Percentiles rank a stretch among this genome's conserved stretches.
These are phyloP conservation scores for Xylota segnis DNA, from an alignment of 2,888 invertebrate species.

Conservation along the genomic window DNA sequence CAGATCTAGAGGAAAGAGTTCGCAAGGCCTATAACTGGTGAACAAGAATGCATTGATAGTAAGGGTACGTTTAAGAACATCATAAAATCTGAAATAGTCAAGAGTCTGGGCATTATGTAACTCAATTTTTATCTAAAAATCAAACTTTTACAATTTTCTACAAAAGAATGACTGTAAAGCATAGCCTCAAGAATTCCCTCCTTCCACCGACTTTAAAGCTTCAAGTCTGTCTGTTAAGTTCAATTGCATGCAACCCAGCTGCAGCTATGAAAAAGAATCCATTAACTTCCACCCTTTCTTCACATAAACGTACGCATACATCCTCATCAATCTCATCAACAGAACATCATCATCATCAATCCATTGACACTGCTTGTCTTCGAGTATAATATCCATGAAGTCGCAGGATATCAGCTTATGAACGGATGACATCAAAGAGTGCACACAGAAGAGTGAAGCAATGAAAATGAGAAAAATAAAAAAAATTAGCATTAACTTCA, in stretches of 20 bases:
- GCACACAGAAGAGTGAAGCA: not conserved
- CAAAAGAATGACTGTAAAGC: no score
- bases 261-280: not conserved
- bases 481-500: constrained; percentile 27
- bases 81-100: no score
- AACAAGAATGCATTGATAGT: no score
- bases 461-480: not conserved
- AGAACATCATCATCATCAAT: constrained; percentile 39
- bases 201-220: no score
- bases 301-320: not conserved
- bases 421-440: constrained; percentile 4
- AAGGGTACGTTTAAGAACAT: no score
- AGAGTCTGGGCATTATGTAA: no score
- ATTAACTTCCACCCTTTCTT: not conserved
- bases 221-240: not conserved
- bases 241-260: no score
- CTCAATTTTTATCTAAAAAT: no score
- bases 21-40: no score
- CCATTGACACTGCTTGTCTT: constrained; percentile 34
- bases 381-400: constrained; percentile 12
- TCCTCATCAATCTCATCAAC: constrained; percentile 7
- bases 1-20: no score
- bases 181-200: no score
- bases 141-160: no score
- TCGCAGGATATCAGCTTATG: constrained; percentile 50